Percentiles rank a stretch among this genome's conserved stretches.
Evolutionary conservation across 2,113 vertebrate genomes (phyloP).

Genomic region (Zapus hudsonius): DNA sequence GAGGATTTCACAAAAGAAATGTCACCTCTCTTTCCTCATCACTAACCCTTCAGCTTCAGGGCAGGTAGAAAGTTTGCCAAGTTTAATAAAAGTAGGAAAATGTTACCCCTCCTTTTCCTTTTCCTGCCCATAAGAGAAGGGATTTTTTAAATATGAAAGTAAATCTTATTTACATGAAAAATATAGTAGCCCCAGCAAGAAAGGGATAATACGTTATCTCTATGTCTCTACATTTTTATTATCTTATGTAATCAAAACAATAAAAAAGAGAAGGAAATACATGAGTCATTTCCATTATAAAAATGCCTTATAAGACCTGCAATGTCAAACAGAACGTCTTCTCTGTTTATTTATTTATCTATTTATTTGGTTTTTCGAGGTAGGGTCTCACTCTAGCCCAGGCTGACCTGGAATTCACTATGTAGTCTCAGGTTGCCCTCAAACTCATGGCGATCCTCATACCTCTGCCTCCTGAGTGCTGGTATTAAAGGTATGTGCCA

Average conservation of each 20-base stretch:
- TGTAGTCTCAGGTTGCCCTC: too few species aligned
- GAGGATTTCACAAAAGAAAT: neutral
- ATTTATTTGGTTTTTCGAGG: too few species aligned
- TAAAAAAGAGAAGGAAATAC: neutral
- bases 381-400: too few species aligned
- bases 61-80: neutral
- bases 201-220: neutral
- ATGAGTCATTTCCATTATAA: neutral
- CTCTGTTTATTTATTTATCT: too few species aligned
- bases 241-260: neutral
- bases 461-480: too few species aligned
- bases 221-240: neutral
- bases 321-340: neutral
- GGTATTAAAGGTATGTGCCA: too few species aligned
- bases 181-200: neutral
- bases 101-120: neutral
- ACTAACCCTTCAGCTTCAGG: neutral
- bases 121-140: neutral
- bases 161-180: neutral
- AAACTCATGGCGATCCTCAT: too few species aligned
- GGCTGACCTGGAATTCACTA: too few species aligned
- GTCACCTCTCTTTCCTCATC: neutral
- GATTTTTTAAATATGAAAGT: neutral
- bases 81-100: neutral
- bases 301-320: neutral